Conservation (phyloP, 2,888 invertebrate species). For the Hymenopus coronatus region DNA sequence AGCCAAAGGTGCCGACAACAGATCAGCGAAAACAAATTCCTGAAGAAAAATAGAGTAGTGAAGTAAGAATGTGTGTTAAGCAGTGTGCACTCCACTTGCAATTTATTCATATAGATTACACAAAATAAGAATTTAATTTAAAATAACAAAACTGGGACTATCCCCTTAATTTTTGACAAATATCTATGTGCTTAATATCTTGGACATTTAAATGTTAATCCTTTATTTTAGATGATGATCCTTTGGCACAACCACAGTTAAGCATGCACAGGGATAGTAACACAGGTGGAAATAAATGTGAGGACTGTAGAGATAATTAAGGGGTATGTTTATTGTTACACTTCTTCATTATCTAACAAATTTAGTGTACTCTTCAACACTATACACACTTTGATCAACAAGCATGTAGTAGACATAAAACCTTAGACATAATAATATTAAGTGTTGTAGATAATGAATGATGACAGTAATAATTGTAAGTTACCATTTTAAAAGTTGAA, state of each 20-base stretch:
- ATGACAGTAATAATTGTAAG: not conserved
- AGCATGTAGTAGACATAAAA: constrained; percentile 12
- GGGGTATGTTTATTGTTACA: constrained; percentile 16
- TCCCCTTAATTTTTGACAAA: too few species aligned
- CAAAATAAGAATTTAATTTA: too few species aligned
- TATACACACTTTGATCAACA: constrained; percentile 20
- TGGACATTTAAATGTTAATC: not conserved
- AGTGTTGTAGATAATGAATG: not conserved
- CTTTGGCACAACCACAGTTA: not conserved
- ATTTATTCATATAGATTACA: too few species aligned
- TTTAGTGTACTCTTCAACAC: constrained; percentile 1
- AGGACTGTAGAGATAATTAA: not conserved
- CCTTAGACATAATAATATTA: not conserved
- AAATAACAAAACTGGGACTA: too few species aligned
- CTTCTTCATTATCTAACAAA: constrained; percentile 9
- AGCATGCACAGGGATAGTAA: not conserved
- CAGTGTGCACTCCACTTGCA: too few species aligned
- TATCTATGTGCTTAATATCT: too few species aligned
- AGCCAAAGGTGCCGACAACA: too few species aligned
- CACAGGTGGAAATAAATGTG: not conserved
- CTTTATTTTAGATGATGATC: not conserved
- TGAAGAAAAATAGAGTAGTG: too few species aligned
- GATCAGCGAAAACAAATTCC: too few species aligned
- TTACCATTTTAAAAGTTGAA: not conserved
- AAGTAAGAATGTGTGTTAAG: too few species aligned